Base-by-base conservation (phyloP, 1,140 invertebrate species). In the Drosophila pandora region DNA sequence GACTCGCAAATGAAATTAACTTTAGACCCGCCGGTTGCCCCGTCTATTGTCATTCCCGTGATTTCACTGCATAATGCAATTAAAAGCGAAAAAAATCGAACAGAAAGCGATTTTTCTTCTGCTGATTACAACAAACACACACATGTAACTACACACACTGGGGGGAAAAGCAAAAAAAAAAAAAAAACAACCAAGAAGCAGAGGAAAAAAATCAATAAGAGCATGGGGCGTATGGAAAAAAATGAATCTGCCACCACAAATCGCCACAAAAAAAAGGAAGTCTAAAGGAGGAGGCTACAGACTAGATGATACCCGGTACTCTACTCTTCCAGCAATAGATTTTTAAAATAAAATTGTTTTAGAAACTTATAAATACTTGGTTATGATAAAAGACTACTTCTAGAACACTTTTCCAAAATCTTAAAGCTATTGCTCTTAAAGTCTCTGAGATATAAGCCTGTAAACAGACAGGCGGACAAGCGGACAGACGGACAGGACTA, bases 21-120 rank as follows among this genome's bases (percentile, higher is more conserved):
- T 75, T 60, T 60, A 43, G 39, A 47, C 7, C 49, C 67, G 2
- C 13, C 28, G 17, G 17, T 17, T 17, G 17, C 34, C 28, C n/a
- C 52, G 17, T 9, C 30, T 25, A 52, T 52, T 23, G 6, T 50
- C 12, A 10, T n/a, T 32, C 9, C 52, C 57, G 67, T 68, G 79
- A 82, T 82, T 82, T 79, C 65, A 37, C 79, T 79, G 75, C 79
- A 83, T 83, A 83, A 83, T 83, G 80, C 79, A 83, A 83, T 83
- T 83, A 83, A 83, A 83, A 83, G 76, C 13, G 53, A 39, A 59
- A 47, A 69, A 47, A 68, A 49, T 43, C 25, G 43, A 53, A 57
- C 39, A 68, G 17, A 69, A 68, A 69, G 32, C 63, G 63, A 75
- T 79, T 84, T 83, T 78, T 56, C 65, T 73, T 67, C 63, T 64